phyloP scores from a whole-genome alignment of 2,888 invertebrate genomes.

The Crematogaster levior region DNA sequence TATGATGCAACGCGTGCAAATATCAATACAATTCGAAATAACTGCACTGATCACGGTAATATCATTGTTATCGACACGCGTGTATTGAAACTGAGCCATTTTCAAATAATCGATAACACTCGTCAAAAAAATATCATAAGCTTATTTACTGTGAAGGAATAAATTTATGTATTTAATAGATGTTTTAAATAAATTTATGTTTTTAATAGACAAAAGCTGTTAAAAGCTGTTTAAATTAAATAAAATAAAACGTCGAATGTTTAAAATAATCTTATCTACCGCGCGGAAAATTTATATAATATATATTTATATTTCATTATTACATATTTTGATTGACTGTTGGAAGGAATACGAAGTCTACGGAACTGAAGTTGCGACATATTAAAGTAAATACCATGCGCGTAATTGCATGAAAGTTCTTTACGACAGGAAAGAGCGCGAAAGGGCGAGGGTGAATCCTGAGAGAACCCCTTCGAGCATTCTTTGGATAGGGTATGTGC shows the following conservation, averaged over 20 bases:
- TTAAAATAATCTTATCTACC: not conserved
- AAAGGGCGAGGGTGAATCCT: not conserved
- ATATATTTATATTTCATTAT: not conserved
- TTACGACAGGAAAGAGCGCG: not conserved
- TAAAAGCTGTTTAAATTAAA: too few species aligned
- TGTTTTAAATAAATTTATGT: too few species aligned
- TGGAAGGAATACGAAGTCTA: not conserved
- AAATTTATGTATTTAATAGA: too few species aligned
- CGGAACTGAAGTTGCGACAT: not conserved
- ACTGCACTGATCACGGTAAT: slow-evolving; percentile 10
- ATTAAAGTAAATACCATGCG: slow-evolving; percentile 9
- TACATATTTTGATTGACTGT: not conserved
- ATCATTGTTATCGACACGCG: slow-evolving; percentile 16
- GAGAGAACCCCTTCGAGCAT: slow-evolving; percentile 12
- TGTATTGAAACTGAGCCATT: not conserved
- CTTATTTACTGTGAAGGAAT: not conserved
- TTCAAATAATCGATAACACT: slow-evolving; percentile 48
- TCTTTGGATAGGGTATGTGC: slow-evolving; percentile 57
- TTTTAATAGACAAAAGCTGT: too few species aligned
- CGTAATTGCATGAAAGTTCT: slow-evolving; percentile 10
- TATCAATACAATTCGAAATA: slow-evolving; percentile 38
- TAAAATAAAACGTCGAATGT: not conserved
- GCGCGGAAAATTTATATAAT: not conserved
- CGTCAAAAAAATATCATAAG: slow-evolving; percentile 18
- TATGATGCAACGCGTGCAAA: slow-evolving; percentile 1